These are phyloP conservation scores for Chlorocebus sabaeus DNA, from an alignment of 2,113 vertebrate genomes.

Conservation along the genomic window DNA sequence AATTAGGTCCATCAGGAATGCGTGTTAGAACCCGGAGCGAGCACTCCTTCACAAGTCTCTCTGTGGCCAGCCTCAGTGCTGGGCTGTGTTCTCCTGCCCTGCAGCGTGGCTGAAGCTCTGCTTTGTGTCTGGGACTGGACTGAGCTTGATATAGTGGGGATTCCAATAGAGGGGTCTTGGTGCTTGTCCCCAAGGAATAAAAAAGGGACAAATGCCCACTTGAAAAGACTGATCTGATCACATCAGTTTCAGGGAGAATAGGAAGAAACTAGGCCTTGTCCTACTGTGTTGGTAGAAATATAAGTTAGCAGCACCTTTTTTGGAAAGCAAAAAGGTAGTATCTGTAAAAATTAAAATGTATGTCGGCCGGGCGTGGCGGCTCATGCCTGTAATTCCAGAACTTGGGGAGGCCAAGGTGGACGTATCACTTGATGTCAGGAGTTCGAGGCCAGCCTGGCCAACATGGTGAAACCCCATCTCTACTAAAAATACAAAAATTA, in stretches of 20 bases:
- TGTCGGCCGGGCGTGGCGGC: neutral
- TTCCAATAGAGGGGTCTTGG: neutral
- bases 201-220: neutral
- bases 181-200: neutral
- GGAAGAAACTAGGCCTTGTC: neutral
- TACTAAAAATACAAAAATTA: no score
- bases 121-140: neutral
- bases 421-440: no score
- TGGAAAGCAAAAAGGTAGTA: neutral
- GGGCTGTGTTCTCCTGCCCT: no score
- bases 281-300: neutral
- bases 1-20: neutral
- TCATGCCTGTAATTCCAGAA: no score
- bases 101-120: neutral
- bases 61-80: accelerated
- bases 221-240: neutral
- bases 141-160: no score
- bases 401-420: no score
- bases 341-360: neutral
- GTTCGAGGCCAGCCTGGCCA: no score
- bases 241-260: neutral
- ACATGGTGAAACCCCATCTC: no score
- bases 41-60: neutral
- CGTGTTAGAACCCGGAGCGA: neutral
- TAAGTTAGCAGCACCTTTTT: neutral